A percentile compares a stretch with the other conserved stretches of the same genome.
These are phyloP conservation scores for Sebastes trivittatus DNA, from an alignment of 2,797 vertebrate genomes.

Conservation along the genomic window DNA sequence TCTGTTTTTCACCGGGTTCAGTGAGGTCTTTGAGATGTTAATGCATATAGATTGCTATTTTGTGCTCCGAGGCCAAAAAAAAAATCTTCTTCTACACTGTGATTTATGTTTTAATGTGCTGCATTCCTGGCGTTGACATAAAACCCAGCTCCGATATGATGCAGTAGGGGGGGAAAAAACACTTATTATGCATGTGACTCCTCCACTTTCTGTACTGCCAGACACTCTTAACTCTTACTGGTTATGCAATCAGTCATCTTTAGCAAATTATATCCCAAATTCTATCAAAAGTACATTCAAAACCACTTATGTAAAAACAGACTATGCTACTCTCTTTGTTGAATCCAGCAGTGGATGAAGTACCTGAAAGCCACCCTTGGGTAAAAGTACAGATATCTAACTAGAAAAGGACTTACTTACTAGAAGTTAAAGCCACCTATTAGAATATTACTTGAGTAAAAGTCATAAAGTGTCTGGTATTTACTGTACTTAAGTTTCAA, in stretches of 20 bases:
- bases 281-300: not conserved
- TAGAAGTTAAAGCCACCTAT: no score
- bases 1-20: constrained; percentile 17
- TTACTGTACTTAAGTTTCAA: no score
- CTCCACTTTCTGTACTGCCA: not conserved
- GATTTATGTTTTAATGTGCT: constrained; percentile 14
- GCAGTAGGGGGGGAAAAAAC: not conserved
- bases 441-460: no score
- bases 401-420: no score
- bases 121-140: not conserved
- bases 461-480: no score
- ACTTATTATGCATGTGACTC: not conserved
- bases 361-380: no score
- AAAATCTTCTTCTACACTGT: not conserved
- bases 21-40: constrained; percentile 39
- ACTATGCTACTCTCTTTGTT: not conserved
- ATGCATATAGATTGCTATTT: constrained; percentile 10
- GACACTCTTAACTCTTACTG: not conserved
- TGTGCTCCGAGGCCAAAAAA: not conserved
- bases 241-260: constrained; percentile 2
- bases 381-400: no score
- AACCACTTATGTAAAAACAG: not conserved
- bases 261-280: constrained; percentile 4
- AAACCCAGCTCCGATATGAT: not conserved
- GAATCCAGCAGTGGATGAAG: not conserved